A percentile compares a stretch with the other conserved stretches of the same genome.
These are phyloP conservation scores for Camponotus pennsylvanicus DNA, from an alignment of 1,140 invertebrate genomes.

Conservation along the genomic window DNA sequence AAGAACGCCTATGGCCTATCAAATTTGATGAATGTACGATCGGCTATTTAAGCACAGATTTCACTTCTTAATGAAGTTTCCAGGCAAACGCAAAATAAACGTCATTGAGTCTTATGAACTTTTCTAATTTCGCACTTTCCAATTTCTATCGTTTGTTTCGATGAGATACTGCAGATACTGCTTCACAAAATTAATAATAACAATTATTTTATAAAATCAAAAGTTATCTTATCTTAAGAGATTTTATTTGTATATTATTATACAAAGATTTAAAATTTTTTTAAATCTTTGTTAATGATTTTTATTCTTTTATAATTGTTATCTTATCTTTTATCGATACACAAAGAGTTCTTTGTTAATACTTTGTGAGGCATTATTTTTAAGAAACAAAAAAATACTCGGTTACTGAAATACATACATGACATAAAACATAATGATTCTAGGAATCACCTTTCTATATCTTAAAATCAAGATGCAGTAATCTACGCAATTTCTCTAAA, in stretches of 20 bases:
- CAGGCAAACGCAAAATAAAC: conserved; percentile 50
- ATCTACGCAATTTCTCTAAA: conserved; percentile 7
- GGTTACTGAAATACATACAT: neutral
- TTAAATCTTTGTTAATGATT: neutral
- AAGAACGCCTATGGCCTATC: conserved; percentile 50
- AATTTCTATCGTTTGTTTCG: conserved; percentile 40
- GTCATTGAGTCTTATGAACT: conserved; percentile 28
- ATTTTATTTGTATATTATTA: neutral
- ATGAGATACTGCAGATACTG: conserved; percentile 4
- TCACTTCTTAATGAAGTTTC: conserved; percentile 57
- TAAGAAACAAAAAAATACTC: neutral
- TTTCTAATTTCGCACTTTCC: conserved; percentile 46
- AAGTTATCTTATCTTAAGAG: neutral
- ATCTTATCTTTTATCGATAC: neutral
- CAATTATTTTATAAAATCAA: neutral
- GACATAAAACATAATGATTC: conserved; percentile 3
- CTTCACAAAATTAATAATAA: neutral
- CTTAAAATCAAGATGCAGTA: neutral
- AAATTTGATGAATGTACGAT: conserved; percentile 60
- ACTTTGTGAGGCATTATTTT: neutral
- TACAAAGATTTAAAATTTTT: neutral
- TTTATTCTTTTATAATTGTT: conserved; percentile 10
- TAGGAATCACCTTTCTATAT: conserved; percentile 15
- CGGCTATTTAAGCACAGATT: conserved; percentile 31
- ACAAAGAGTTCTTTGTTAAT: neutral